Evolutionary conservation across 2,888 invertebrate species (phyloP).

Genomic region (Branchinecta sandiegonensis): DNA sequence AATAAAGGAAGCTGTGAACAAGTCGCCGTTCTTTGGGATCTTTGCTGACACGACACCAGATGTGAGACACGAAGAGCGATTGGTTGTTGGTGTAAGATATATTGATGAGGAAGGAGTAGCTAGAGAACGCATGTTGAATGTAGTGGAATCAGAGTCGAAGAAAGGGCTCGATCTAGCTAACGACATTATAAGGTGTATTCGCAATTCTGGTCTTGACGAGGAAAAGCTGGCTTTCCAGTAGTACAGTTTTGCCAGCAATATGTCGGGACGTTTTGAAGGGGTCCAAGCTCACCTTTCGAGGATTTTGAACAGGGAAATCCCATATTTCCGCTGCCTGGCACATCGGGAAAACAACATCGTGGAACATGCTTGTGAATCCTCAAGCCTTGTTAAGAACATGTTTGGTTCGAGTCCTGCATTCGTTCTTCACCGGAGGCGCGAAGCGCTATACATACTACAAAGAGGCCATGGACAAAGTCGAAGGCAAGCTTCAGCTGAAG

Average conservation of each 20-base stretch:
- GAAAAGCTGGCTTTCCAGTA: constrained; percentile 16
- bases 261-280: constrained; percentile 14
- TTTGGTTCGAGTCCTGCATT: constrained; percentile 4
- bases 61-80: not conserved
- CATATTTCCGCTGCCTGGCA: constrained; percentile 14
- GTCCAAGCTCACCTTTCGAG: constrained; percentile 9
- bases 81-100: not conserved
- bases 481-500: constrained; percentile 17
- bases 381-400: constrained; percentile 15
- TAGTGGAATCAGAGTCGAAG: constrained; percentile 13
- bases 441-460: constrained; percentile 14
- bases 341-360: constrained; percentile 1
- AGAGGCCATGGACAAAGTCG: constrained; percentile 13
- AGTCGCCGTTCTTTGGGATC: constrained; percentile 14
- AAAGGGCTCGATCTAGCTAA: not conserved
- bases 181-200: not conserved
- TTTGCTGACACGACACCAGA: constrained; percentile 18
- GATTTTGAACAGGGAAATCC: not conserved
- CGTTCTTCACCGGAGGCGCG: constrained; percentile 16
- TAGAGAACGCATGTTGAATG: not conserved
- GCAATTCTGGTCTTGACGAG: not conserved
- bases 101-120: not conserved
- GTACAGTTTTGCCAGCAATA: too few species aligned
- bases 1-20: constrained; percentile 16
- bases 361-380: not conserved